Base-by-base conservation (phyloP, 2,888 invertebrate genomes). In the Thera obeliscata region DNA sequence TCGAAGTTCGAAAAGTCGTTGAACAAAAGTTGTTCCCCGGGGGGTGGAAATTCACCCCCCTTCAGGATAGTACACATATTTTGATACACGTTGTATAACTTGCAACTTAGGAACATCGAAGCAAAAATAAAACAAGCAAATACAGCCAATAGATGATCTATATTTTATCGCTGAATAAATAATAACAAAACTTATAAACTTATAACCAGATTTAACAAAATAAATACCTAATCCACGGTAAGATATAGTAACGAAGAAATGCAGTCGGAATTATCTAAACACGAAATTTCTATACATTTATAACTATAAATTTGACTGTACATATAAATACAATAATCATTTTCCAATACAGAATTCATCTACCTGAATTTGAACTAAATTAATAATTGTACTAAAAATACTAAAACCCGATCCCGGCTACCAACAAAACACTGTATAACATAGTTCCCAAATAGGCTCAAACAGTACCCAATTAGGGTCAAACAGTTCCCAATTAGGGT, bases 181-280 rank as follows among this genome's bases (percentile, higher is more conserved):
- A 82, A 86, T 89, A 91, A 91, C 92, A 91, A 90, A 91, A 91
- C 89, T 89, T 85, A 85, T 89, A 91, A 88, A 91, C 89, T 91
- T 87, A 89, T 84, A 90, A 91, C 89, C 92, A 89, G 88, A 84
- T 84, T 87, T 83, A 93, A 93, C 90, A 90, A 90, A 91, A 93
- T 92, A 93, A 93, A 93, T 92, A 93, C 91, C 92, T 89, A 86
- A 87, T 89, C 89, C 92, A 85, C 77, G 86, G 87, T 89, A 88
- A 85, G 86, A 46, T 48, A 46, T 48, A 81, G 77, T 85, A 81
- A 78, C 70, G 71, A 85, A 81, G 80, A 87, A 87, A 88, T 86
- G 87, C 86, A 87, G 82, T 87, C 85, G 79, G 76, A 80, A 74
- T 75, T 76, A 78, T 78, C 79, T 79, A 81, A 73, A 81, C 81